These are phyloP conservation scores for Griposia aprilina DNA, from an alignment of 2,888 invertebrate genomes.

Conservation along the genomic window DNA sequence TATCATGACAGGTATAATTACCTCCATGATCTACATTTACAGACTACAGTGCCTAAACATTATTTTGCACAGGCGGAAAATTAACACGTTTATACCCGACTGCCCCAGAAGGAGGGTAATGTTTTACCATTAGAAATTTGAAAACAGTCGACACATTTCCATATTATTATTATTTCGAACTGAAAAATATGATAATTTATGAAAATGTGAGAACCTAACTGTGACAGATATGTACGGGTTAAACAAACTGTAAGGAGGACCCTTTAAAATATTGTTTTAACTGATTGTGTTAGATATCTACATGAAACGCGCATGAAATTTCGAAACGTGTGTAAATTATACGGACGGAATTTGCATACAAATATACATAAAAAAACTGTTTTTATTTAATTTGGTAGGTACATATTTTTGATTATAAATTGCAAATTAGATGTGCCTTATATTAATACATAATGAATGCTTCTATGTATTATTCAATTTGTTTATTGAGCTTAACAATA, in stretches of 20 bases:
- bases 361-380: slow-evolving; percentile 1
- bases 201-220: slow-evolving; percentile 36
- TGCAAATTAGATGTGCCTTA: not conserved
- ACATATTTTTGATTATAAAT: not conserved
- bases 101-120: not conserved
- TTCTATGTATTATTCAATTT: not conserved
- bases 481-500: not conserved
- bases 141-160: slow-evolving; percentile 4
- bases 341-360: slow-evolving; percentile 15
- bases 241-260: slow-evolving; percentile 22
- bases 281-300: slow-evolving; percentile 10
- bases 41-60: too few species aligned
- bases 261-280: slow-evolving; percentile 43
- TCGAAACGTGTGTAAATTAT: slow-evolving; percentile 40
- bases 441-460: not conserved
- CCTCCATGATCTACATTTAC: not conserved
- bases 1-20: not conserved
- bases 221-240: slow-evolving; percentile 37
- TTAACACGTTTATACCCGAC: not conserved
- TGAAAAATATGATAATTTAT: slow-evolving; percentile 49
- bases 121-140: not conserved
- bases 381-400: not conserved
- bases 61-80: not conserved
- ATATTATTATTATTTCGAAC: not conserved
- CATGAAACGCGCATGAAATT: not conserved